These are phyloP conservation scores for Chaetops frenatus DNA, from an alignment of 2,113 vertebrate species.

Conservation along the genomic window DNA sequence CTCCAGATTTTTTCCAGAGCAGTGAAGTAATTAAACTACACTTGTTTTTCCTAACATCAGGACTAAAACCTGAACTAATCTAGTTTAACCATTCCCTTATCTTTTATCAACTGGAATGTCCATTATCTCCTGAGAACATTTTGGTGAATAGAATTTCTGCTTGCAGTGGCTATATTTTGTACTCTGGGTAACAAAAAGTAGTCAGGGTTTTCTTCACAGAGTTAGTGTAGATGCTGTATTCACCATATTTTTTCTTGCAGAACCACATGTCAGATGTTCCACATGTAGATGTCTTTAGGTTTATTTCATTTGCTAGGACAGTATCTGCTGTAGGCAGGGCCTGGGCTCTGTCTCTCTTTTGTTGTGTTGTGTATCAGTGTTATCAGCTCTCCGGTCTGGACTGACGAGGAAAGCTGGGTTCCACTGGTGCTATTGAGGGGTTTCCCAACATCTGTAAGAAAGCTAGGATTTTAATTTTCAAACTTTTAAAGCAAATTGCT, in stretches of 20 bases:
- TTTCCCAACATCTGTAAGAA: not conserved
- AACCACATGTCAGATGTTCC: accelerated
- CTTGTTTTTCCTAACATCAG: constrained; percentile 40
- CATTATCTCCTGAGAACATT: not conserved
- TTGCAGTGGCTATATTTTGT: not conserved
- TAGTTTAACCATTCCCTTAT: constrained; percentile 37
- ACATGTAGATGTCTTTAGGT: not conserved
- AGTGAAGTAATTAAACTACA: constrained; percentile 17
- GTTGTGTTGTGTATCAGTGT: not conserved
- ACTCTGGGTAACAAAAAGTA: not conserved
- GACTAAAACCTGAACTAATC: constrained; percentile 54
- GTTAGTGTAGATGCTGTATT: not conserved
- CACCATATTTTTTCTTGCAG: not conserved
- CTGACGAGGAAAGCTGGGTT: not conserved
- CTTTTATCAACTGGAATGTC: constrained; percentile 6
- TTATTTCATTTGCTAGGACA: not conserved
- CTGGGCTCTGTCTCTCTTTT: not conserved
- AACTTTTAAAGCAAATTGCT: not conserved
- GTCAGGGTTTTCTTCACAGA: not conserved
- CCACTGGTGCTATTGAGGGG: not conserved
- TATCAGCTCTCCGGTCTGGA: not conserved
- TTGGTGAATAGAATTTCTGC: not conserved
- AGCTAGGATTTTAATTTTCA: not conserved
- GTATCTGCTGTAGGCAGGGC: not conserved
- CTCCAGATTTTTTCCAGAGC: constrained; percentile 22